Base-by-base conservation (phyloP, 2,113 vertebrate species). In the Colinus virginianus region DNA sequence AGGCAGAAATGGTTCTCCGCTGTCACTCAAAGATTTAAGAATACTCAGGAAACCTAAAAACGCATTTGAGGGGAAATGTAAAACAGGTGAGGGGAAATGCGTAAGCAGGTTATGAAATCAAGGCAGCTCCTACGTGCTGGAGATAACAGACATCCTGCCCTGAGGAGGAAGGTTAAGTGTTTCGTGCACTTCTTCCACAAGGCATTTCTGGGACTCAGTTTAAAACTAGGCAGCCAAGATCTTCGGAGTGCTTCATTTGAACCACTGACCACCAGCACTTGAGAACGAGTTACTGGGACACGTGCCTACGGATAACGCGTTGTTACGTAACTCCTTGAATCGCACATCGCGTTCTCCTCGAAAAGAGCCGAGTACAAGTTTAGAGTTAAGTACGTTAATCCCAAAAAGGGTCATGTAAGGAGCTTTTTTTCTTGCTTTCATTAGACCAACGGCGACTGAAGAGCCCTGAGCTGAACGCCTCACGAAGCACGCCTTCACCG, bases 1-100 rank as follows among this genome's bases (percentile, higher is more conserved):
- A 94, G 83, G 79, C 3, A 83, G 72, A 9, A 89, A 78, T 9
- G 3, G 28, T 58, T 83, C 53, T 84, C 49, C 42, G 21, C 49
- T 84, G 74, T 71, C 83, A 61, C 70, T 94, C 88, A 90, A 87
- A 91, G 66, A 90, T 59, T 77, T 90, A 79, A 90, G 90, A 88
- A 46, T 71, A 56, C 43, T 92, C 42, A 45, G 43, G 94, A 66
- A 42, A 89, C 59, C 58, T 94, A 79, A 74, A 93, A 94, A 71
- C n/a, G 46, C 46, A 69, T 68, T 77, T 84, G 36, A 89, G 48
- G 32, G 49, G 45, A 96, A 96, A 92, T 68, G 45, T 25, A n/a
- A n/a, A n/a, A n/a, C n/a, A n/a, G n/a, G n/a, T 84, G 36, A 89
- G 48, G 32, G 49, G 45, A 96, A 96, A 92, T 68, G 45, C 22